Base-by-base conservation (phyloP, 2,888 invertebrate genomes). In the Amitus sp. region DNA sequence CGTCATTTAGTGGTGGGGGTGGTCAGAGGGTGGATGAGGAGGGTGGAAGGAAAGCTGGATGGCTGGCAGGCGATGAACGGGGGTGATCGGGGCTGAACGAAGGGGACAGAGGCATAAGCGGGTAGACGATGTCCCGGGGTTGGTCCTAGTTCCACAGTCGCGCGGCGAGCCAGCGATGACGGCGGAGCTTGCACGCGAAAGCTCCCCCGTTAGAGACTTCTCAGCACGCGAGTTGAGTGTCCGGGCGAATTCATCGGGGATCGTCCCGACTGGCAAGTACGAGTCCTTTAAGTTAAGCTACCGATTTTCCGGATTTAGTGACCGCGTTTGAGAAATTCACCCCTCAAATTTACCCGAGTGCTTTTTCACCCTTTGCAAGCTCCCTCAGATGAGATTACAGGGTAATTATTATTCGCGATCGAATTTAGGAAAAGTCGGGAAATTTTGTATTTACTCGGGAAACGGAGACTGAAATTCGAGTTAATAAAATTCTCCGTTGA, bases 111-210 rank as follows among this genome's bases (percentile, higher is more conserved):
- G 71, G 73, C 77, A 76, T 72, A 75, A 77, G 78, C 77, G 76
- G 77, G 78, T 77, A 76, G 75, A 75, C 76, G 71, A 72, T 76
- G 72, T 77, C 75, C 79, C 75, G 75, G 77, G 79, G 75, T 79
- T 65, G 74, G 74, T 70, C 71, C 74, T 71, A 76, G 78, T 78
- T 75, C 75, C 75, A 78, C 79, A 81, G 81, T 81, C 78, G 80
- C 79, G 81, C 79, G 81, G 73, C 78, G 73, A 78, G 76, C 76
- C 74, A 73, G 71, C 74, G 73, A 69, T 75, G 73, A 75, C 73
- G n/a, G n/a, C n/a, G n/a, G n/a, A n/a, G n/a, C n/a, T n/a, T n/a
- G n/a, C n/a, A n/a, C n/a, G n/a, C n/a, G n/a, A n/a, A 70, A 75
- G 67, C 75, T 78, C 75, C 74, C 73, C 70, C 67, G 56, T 17